phyloP scores from a whole-genome alignment of 1,140 invertebrate species.

The Drosophila asahinai region DNA sequence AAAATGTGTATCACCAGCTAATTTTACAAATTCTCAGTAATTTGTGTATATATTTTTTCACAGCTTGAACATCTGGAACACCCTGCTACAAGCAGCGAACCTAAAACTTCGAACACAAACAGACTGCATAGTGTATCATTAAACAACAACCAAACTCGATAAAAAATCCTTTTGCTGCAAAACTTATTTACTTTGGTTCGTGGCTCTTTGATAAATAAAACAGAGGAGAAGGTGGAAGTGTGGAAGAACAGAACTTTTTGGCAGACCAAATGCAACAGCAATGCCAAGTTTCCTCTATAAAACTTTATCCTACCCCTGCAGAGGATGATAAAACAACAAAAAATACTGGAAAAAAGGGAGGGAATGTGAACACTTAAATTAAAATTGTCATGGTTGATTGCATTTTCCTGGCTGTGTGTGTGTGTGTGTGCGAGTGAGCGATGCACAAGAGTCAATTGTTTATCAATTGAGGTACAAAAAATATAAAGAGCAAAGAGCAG shows the following conservation, averaged over 20 bases:
- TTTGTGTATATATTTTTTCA: slow-evolving; percentile 7
- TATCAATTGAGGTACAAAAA: slow-evolving; percentile 65
- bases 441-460: slow-evolving; percentile 76
- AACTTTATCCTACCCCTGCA: slow-evolving; percentile 36
- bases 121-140: slow-evolving; percentile 24
- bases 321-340: not conserved
- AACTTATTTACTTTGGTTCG: slow-evolving; percentile 48
- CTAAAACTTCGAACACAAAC: slow-evolving; percentile 15
- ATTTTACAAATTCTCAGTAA: slow-evolving; percentile 3
- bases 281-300: slow-evolving; percentile 53
- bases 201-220: slow-evolving; percentile 45
- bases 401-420: slow-evolving; percentile 47
- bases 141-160: slow-evolving; percentile 40
- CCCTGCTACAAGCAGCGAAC: slow-evolving; percentile 1
- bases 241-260: slow-evolving; percentile 27
- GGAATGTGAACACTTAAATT: slow-evolving; percentile 46
- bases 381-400: slow-evolving; percentile 72
- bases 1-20: not conserved
- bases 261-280: slow-evolving; percentile 32
- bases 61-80: slow-evolving; percentile 19
- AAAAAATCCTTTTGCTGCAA: slow-evolving; percentile 25
- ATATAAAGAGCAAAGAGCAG: slow-evolving; percentile 14
- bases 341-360: not conserved
- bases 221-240: not conserved
- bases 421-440: slow-evolving; percentile 1